Evolutionary conservation across 2,797 vertebrate genomes (phyloP).

Genomic region (Sarcophilus harrisii): DNA sequence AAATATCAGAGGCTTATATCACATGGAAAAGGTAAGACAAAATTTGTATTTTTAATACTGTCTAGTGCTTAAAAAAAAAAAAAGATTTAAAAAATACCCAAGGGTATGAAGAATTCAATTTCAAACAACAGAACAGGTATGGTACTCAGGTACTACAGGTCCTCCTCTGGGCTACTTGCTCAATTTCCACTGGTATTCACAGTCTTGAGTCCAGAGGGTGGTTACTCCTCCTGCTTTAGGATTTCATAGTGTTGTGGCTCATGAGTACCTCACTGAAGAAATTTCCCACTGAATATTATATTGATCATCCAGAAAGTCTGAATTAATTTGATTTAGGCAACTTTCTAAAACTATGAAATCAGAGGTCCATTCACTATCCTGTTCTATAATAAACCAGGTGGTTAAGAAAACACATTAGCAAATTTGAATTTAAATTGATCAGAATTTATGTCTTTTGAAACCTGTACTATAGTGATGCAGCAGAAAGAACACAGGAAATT

Average conservation of each 20-base stretch:
- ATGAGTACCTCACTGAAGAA: neutral
- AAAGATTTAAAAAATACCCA: constrained; percentile 43
- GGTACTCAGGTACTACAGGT: neutral
- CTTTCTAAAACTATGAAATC: neutral
- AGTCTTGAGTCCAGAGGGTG: neutral
- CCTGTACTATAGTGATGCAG: neutral
- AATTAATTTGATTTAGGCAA: neutral
- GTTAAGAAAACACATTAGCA: too few relatives aligned
- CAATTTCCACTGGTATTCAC: neutral
- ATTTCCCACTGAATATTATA: neutral
- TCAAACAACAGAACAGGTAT: neutral
- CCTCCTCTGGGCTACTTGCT: neutral
- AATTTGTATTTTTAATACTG: neutral
- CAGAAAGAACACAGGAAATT: neutral
- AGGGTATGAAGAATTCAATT: constrained; percentile 9
- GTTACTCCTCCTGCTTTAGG: neutral
- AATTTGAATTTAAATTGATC: neutral
- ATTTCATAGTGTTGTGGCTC: neutral
- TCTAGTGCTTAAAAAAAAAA: neutral
- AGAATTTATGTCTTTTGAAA: neutral
- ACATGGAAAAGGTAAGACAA: neutral
- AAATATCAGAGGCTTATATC: neutral
- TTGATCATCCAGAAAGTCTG: neutral
- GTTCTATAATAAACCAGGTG: neutral
- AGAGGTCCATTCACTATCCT: neutral